Percentiles rank a stretch among this genome's conserved stretches.
Evolutionary conservation across 1,140 invertebrate species (phyloP).

Genomic region (Phymastichus coffea): DNA sequence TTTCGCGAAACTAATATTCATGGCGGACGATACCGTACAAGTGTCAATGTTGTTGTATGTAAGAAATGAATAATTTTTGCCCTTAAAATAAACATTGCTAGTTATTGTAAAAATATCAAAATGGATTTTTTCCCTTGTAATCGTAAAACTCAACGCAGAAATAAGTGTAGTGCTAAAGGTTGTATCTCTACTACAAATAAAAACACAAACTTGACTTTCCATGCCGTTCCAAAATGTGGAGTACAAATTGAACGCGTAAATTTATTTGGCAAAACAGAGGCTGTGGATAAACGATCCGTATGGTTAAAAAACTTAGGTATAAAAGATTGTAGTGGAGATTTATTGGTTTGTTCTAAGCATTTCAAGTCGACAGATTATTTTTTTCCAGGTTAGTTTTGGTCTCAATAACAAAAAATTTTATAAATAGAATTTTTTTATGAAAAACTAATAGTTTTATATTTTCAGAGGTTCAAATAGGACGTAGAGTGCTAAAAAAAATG

Average conservation of each 20-base stretch:
- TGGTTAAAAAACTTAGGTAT: conserved; percentile 18
- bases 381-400: conserved; percentile 15
- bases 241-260: conserved; percentile 2
- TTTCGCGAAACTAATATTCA: no score
- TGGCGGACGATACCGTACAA: no score
- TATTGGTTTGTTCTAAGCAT: conserved; percentile 24
- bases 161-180: conserved; percentile 8
- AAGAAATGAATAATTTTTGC: no score
- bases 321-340: neutral
- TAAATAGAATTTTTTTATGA: no score
- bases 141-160: no score
- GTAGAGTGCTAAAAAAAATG: no score
- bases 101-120: no score
- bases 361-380: conserved; percentile 18
- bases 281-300: conserved; percentile 16
- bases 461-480: no score
- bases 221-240: conserved; percentile 13
- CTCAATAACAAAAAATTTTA: neutral
- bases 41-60: no score
- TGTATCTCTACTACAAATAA: conserved; percentile 9
- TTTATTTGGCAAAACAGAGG: conserved; percentile 16
- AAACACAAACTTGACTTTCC: conserved; percentile 21
- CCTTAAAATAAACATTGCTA: no score
- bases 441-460: neutral
- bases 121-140: no score